Base-by-base conservation (phyloP, 2,113 vertebrate species). In the Strix uralensis region DNA sequence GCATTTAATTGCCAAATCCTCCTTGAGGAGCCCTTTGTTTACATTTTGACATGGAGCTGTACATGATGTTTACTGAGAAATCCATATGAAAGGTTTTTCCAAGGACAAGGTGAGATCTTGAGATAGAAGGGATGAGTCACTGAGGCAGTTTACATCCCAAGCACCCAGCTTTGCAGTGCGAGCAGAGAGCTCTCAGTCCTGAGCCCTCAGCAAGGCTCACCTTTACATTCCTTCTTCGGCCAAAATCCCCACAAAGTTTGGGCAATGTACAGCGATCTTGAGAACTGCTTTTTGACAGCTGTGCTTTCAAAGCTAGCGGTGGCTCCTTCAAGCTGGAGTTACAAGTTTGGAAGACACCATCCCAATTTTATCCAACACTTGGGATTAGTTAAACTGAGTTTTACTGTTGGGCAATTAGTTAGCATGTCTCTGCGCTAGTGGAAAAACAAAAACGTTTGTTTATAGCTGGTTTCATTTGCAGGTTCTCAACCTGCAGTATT, bases 401-500 rank as follows among this genome's bases (percentile, higher is more conserved):
- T 96, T 70, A 47, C 80, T 63, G 42, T 47, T 59, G 75, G n/a
- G 74, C 86, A 70, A 65, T 83, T 83, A 90, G 67, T 44, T 83
- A 55, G 44, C 32, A 1, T 15, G 40, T 83, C 55, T 92, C 63
- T 73, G 62, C 15, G 7, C 70, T 3, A 2, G 32, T 59, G 81
- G 88, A 75, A 83, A 77, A 82, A 25, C 58, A 77, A 81, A 89
- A 23, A 3, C 20, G 0, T 73, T 88, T 92, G 85, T 95, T 90
- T 83, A 46, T 55, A 70, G 82, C 51, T 55, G 9, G 26, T 92
- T 90, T 86, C 44, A 7, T 80, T 86, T 21, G 2, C 63, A 91
- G 86, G 79, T 78, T 88, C 72, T 74, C 69, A n/a, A 69, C 88
- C 90, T 86, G 93, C 86, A 74, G 69, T 11, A 10, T 25, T 79